phyloP scores from a whole-genome alignment of 2,113 vertebrate species.

The Peromyscus leucopus region DNA sequence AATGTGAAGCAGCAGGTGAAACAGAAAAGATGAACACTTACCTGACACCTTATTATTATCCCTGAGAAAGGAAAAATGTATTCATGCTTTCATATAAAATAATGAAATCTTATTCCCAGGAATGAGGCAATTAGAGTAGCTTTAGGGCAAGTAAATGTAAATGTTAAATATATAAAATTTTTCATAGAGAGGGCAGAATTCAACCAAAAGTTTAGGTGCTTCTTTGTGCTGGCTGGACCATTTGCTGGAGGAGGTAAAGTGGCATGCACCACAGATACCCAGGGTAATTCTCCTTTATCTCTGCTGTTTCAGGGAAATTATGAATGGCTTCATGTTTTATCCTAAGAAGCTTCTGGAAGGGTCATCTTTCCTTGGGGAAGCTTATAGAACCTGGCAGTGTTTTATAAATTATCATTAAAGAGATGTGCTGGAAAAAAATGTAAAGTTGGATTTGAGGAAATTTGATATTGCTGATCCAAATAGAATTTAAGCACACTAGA shows the following conservation, averaged over 20 bases:
- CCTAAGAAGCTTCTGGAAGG: neutral
- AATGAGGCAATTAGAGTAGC: slow-evolving; percentile 50
- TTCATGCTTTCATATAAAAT: slow-evolving; percentile 21
- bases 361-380: neutral
- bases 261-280: neutral
- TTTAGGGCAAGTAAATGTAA: slow-evolving; percentile 3
- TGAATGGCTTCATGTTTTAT: neutral
- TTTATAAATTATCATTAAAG: neutral
- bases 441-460: neutral
- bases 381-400: neutral
- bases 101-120: slow-evolving; percentile 48
- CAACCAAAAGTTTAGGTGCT: neutral
- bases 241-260: neutral
- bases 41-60: neutral
- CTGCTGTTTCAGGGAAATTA: neutral
- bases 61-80: neutral
- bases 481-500: neutral
- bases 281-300: too few relatives aligned
- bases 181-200: neutral
- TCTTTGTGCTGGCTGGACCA: neutral
- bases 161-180: neutral
- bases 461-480: neutral
- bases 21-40: neutral
- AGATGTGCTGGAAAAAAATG: neutral
- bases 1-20: slow-evolving; percentile 20